Evolutionary conservation across 2,888 invertebrate genomes (phyloP).

Genomic region (Macrosiphum euphorbiae): DNA sequence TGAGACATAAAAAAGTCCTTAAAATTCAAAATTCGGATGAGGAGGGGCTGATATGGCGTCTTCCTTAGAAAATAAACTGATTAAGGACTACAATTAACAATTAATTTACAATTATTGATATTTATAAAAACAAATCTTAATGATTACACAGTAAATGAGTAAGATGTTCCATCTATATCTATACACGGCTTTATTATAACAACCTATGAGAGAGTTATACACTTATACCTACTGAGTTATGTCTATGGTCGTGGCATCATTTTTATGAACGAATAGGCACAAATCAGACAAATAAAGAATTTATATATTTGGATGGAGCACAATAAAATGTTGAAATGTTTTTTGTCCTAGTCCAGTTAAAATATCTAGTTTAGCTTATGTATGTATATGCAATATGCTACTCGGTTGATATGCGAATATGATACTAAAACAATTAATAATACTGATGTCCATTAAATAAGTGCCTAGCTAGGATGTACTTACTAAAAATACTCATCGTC

Average conservation of each 20-base stretch:
- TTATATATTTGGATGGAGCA: neutral
- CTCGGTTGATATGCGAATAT: neutral
- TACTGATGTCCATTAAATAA: neutral
- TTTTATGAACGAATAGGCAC: neutral
- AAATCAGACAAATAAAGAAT: neutral
- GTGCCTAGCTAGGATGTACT: neutral
- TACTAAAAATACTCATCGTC: neutral
- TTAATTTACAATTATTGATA: too few relatives aligned
- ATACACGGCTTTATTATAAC: too few relatives aligned
- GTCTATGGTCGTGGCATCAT: neutral
- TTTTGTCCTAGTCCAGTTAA: neutral
- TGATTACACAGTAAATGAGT: neutral
- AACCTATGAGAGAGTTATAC: neutral
- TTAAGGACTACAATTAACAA: neutral
- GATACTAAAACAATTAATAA: neutral
- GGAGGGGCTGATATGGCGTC: rapidly evolving
- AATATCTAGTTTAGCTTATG: neutral
- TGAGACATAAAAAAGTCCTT: too few relatives aligned
- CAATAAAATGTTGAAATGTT: neutral
- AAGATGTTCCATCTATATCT: neutral
- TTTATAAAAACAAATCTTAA: neutral
- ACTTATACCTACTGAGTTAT: too few relatives aligned
- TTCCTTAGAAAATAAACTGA: neutral
- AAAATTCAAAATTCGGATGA: too few relatives aligned
- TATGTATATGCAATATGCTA: too few relatives aligned